phyloP scores from a whole-genome alignment of 2,113 vertebrate genomes.

The Sardina pilchardus region DNA sequence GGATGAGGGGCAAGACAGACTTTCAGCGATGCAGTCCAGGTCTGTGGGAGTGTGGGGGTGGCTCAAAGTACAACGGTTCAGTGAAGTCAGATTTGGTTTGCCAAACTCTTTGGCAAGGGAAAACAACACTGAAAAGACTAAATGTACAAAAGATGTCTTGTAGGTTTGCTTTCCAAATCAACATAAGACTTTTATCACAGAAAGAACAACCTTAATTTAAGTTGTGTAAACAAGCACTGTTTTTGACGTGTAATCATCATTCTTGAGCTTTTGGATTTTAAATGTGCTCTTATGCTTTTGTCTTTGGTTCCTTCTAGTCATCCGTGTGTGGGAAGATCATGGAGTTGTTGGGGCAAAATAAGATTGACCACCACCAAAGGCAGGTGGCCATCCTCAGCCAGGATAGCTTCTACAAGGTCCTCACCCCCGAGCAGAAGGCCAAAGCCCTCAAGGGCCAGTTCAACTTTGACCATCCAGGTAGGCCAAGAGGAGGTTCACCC shows the following conservation, averaged over 20 bases:
- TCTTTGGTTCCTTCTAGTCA: constrained; percentile 71
- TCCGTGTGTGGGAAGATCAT: constrained; percentile 96
- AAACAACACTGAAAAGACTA: not conserved
- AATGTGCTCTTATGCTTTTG: not conserved
- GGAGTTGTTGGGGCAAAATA: constrained; percentile 95
- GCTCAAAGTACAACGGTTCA: not conserved
- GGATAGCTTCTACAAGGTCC: constrained; percentile 95
- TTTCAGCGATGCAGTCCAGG: not conserved
- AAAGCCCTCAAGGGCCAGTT: constrained; percentile 94
- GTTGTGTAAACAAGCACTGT: not conserved
- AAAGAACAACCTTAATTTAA: not conserved
- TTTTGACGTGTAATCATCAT: not conserved
- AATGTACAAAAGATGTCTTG: not conserved
- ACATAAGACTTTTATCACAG: not conserved
- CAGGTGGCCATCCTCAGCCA: constrained; percentile 98
- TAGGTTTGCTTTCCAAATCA: not conserved
- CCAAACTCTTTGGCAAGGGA: not conserved
- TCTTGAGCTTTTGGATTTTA: not conserved
- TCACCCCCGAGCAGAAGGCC: constrained; percentile 92
- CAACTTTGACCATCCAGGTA: constrained; percentile 99
- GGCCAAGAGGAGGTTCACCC: not conserved
- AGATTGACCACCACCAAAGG: constrained; percentile 92
- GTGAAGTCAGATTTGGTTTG: not conserved
- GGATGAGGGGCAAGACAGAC: not conserved
- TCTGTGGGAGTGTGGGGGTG: not conserved